Evolutionary conservation across 2,888 invertebrate species (phyloP).

Genomic region (Gonocerus acuteangulatus): DNA sequence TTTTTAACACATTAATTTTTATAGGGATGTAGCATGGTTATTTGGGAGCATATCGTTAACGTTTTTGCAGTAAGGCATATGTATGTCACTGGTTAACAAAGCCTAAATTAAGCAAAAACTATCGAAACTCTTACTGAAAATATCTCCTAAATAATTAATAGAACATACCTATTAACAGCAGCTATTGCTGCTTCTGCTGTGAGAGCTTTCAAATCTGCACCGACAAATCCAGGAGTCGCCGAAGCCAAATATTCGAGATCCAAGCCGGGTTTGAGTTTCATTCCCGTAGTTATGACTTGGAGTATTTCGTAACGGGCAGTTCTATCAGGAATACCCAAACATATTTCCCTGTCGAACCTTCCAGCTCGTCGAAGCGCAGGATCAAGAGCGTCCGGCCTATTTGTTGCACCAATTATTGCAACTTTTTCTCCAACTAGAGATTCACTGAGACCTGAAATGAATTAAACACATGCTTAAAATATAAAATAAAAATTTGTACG

Average conservation of each 20-base stretch:
- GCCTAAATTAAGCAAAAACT: no score
- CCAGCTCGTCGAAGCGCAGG: constrained; percentile 86
- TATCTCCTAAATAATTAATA: no score
- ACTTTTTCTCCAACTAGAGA: constrained; percentile 55
- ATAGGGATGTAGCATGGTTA: no score
- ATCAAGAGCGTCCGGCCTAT: constrained; percentile 84
- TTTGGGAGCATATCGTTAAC: no score
- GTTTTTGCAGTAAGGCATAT: no score
- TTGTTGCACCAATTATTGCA: constrained; percentile 91
- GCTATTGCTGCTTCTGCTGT: constrained; percentile 80
- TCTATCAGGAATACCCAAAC: constrained; percentile 86
- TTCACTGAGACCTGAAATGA: constrained; percentile 45
- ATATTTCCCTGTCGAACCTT: constrained; percentile 88
- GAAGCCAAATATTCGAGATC: constrained; percentile 62
- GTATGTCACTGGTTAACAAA: no score
- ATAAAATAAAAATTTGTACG: constrained; percentile 6
- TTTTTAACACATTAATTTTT: no score
- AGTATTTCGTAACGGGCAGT: constrained; percentile 74
- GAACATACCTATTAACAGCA: constrained; percentile 62
- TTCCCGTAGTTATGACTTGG: constrained; percentile 58
- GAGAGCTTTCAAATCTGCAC: constrained; percentile 82
- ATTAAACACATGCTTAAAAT: neutral
- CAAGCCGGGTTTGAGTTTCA: constrained; percentile 62
- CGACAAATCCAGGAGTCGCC: constrained; percentile 91
- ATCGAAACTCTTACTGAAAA: no score